Evolutionary conservation across 2,113 vertebrate genomes (phyloP), one percentile per base, ranked within the genome.

Genomic region (Spermophilus dauricus): DNA sequence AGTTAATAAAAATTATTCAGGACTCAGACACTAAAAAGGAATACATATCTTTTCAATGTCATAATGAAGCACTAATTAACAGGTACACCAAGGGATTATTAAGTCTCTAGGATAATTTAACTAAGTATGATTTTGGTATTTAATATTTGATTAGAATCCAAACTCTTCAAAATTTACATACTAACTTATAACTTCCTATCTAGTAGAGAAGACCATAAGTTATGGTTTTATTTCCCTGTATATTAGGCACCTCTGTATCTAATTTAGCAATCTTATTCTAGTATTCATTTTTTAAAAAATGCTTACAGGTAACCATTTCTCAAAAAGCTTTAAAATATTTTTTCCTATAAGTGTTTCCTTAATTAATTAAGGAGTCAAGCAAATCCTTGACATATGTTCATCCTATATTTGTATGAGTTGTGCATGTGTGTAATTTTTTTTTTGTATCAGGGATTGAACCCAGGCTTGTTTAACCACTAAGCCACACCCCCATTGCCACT

Each of bases 21-120:
- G 26, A 89, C 13, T 87, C 42, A 51, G 7, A 89, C 78, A 73
- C 93, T 11, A 86, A 30, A 95, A 95, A 86, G 28, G 26, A 96
- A 42, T 73, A 53, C 17, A 63, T 58, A 42, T 70, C 16, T 45
- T 89, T 95, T 92, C 34, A 86, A 76, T 83, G 20, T 61, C 30
- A 45, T 34, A 73, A 58, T 69, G 45, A 24, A 48, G 0, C 3
- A 85, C 34, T 61, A 22, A 51, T 96, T 78, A 85, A 45, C 26
- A 95, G 92, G 51, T 39, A 72, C 18, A 45, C 5, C 8, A 17
- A 95, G 78, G 73, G 18, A 93, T 70, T 88, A 87, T 51, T 63
- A 92, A 72, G 6, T 63, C 9, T 89, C 11, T 30, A 67, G 30
- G 9, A 58, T 13, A 82, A 86, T 77, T 78, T 42, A 73, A 7